Evolutionary conservation across 2,888 invertebrate genomes (phyloP).

Genomic region (Ommatoiulus sabulosus): DNA sequence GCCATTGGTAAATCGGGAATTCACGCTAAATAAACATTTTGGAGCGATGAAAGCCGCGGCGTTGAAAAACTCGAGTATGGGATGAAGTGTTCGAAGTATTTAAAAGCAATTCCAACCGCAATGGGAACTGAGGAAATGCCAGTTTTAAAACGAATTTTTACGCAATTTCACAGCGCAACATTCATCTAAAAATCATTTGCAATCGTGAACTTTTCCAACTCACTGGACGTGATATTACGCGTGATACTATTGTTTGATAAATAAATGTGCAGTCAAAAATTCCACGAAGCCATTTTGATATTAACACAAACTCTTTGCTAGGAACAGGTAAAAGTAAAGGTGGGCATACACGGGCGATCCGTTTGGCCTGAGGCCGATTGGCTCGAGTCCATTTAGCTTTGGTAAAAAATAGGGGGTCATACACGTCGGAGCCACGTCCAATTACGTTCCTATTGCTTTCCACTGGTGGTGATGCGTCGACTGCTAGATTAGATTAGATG

Average conservation of each 20-base stretch:
- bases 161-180: background rate
- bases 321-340: no score
- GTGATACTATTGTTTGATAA: constrained; percentile 10
- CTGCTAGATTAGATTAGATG: no score
- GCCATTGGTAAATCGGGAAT: background rate
- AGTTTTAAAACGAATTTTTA: background rate
- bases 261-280: background rate
- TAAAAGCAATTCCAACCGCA: background rate
- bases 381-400: no score
- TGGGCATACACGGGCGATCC: no score
- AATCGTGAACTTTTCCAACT: constrained; percentile 20
- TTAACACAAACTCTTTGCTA: no score
- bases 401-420: no score
- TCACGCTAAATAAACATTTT: constrained; percentile 34
- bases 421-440: no score
- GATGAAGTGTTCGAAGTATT: background rate
- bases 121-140: background rate
- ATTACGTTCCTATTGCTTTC: no score
- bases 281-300: background rate
- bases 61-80: background rate
- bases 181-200: background rate
- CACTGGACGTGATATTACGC: background rate
- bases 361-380: no score
- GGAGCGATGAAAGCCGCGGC: background rate
- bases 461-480: no score